Percentiles rank a stretch among this genome's conserved stretches.
Conservation (phyloP, 2,797 vertebrate genomes). For the Halcyon chelicuti region DNA sequence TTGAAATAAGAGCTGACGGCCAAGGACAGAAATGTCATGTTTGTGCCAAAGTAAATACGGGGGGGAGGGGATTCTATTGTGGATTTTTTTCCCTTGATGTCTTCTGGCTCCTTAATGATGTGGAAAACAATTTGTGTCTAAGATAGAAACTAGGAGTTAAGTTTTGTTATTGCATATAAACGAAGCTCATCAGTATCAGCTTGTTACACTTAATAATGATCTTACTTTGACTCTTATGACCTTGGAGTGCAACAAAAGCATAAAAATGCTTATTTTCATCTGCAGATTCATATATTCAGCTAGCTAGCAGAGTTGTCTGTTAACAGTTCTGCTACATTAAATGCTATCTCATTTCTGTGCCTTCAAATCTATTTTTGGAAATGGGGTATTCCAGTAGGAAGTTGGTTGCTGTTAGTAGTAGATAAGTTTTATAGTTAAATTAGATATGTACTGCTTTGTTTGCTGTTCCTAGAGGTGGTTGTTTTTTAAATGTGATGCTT, state of each 20-base stretch:
- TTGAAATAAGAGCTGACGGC: not conserved
- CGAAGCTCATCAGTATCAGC: conserved; percentile 12
- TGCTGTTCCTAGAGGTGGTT: not conserved
- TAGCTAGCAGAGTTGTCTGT: not conserved
- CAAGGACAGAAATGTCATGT: not conserved
- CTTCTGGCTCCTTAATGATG: conserved; percentile 36
- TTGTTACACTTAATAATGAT: conserved; percentile 43
- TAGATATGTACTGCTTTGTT: not conserved
- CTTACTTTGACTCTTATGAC: conserved; percentile 23
- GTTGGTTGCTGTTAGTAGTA: not conserved
- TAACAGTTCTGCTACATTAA: conserved; percentile 2
- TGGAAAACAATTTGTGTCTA: conserved; percentile 26
- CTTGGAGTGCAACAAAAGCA: not conserved
- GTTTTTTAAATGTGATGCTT: not conserved
- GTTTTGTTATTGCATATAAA: conserved; percentile 4
- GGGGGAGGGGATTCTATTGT: not conserved
- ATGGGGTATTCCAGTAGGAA: not conserved
- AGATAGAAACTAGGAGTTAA: not conserved
- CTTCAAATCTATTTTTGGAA: not conserved
- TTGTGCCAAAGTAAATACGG: not conserved
- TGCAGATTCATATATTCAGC: not conserved
- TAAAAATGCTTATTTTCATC: conserved; percentile 3
- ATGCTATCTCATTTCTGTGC: not conserved
- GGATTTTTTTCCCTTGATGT: not conserved
- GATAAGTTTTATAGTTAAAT: not conserved